Evolutionary conservation across 2,113 vertebrate genomes (phyloP), one percentile per base, ranked within the genome.

Genomic region (Aspiorhynchus laticeps): DNA sequence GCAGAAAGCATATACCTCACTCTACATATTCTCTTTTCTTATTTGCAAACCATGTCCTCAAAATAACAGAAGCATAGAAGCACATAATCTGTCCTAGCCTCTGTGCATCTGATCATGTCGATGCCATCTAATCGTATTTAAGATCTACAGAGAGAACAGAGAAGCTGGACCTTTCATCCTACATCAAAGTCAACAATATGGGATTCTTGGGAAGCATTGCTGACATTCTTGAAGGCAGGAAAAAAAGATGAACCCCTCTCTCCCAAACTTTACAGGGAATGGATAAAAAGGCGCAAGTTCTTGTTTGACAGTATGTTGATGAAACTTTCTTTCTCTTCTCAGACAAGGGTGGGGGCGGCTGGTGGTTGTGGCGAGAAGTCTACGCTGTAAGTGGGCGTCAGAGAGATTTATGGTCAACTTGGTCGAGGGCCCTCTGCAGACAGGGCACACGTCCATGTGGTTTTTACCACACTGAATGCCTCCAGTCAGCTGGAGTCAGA

Each of bases 121-220:
- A 93, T 90, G 92, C 92, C 89, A 80, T 87, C 88, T 94, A 95
- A 95, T 95, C 93, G 90, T 91, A 91, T 93, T 91, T 92, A 91
- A 88, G 93, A 94, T 95, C 93, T 94, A 92, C 89, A 80, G 71
- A 78, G 90, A 94, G 92, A 93, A 92, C 90, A 93, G 91, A 92
- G 88, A 85, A 91, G 89, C 90, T 85, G 76, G 85, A 93, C 91
- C 93, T 95, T 95, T 95, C 91, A 95, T 94, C 94, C 92, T 90
- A 90, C 93, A 94, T 93, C 93, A 95, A 95, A 95, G 93, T 93
- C 94, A 96, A 95, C 94, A 95, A 93, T 90, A 83, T 81, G 80
- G 91, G 91, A 94, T 94, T 95, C 93, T 92, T 90, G 89, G 85
- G 90, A 94, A 91, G 90, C 92, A 95, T 95, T 95, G 93, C 94